phyloP scores from a whole-genome alignment of 2,797 vertebrate genomes.

The Pangasius sanitwongsei region DNA sequence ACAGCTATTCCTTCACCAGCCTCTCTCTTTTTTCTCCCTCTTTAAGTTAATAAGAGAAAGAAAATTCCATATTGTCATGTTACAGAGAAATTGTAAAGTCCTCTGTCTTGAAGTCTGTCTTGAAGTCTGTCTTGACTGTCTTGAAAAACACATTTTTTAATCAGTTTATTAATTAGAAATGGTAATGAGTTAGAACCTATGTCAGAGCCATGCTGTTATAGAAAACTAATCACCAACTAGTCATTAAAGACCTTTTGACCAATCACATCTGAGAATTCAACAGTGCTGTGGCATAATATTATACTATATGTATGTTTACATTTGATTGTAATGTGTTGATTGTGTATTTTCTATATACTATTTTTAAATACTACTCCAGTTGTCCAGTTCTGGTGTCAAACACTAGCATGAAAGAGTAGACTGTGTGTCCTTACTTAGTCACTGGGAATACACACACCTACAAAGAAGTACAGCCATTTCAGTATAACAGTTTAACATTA shows the following conservation, averaged over 20 bases:
- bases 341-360: neutral
- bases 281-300: neutral
- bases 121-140: neutral
- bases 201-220: neutral
- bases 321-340: neutral
- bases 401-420: neutral
- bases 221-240: neutral
- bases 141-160: neutral
- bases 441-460: neutral
- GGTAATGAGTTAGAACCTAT: neutral
- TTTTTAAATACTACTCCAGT: neutral
- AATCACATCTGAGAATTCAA: neutral
- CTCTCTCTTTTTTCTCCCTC: neutral
- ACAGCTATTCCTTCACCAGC: neutral
- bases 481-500: neutral
- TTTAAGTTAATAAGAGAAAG: neutral
- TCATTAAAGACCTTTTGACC: neutral
- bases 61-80: neutral
- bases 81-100: neutral
- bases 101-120: neutral
- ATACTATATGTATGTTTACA: neutral
- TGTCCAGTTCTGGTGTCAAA: neutral
- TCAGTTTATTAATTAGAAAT: neutral
- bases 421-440: neutral
- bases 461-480: neutral